phyloP scores from a whole-genome alignment of 2,797 vertebrate genomes.

The Heterohyrax brucei region DNA sequence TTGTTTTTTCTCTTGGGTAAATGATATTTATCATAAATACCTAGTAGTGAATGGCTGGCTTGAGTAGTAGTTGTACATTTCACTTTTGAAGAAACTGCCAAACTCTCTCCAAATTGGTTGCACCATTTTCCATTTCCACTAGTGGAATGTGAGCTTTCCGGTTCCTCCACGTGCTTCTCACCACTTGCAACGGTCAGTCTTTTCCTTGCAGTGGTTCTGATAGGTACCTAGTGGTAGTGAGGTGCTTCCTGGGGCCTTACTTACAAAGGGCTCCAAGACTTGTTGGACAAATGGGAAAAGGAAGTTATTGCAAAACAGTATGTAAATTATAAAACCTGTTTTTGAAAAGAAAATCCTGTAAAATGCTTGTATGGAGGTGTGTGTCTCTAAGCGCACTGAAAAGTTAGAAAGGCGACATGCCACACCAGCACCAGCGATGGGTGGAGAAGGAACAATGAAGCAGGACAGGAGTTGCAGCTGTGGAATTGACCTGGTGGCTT shows the following conservation, averaged over 20 bases:
- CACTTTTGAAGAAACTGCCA: neutral
- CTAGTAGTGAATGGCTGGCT: neutral
- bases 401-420: accelerated
- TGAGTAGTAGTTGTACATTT: neutral
- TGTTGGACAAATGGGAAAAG: neutral
- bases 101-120: neutral
- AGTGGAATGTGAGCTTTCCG: too few species aligned
- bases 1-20: neutral
- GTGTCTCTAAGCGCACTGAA: neutral
- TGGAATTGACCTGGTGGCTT: too few species aligned
- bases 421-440: accelerated
- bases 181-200: too few species aligned
- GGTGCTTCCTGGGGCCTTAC: neutral
- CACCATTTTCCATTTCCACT: too few species aligned
- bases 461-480: neutral
- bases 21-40: neutral
- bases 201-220: too few species aligned
- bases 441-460: neutral
- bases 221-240: neutral
- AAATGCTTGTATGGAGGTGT: neutral
- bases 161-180: too few species aligned
- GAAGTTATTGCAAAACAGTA: neutral
- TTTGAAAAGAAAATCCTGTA: neutral
- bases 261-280: neutral
- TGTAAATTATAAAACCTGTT: neutral